Conservation (phyloP, 1,140 invertebrate genomes). For the Pectinophora gossypiella region DNA sequence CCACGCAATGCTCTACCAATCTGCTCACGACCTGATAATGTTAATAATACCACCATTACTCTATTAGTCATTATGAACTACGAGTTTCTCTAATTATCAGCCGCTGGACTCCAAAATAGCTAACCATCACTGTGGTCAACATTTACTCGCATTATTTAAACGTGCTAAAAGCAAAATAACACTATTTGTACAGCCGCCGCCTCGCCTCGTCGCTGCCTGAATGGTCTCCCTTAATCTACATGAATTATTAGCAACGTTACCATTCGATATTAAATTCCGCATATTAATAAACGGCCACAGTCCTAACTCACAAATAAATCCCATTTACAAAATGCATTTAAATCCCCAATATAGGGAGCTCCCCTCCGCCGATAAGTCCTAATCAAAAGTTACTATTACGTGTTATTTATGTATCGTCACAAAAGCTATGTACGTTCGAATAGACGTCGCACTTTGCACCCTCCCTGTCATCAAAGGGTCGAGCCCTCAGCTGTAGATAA, state of each 20-base stretch:
- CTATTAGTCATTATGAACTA: too few relatives aligned
- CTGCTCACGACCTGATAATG: too few relatives aligned
- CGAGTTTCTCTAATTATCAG: too few relatives aligned
- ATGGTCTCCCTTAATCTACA: slow-evolving; percentile 2
- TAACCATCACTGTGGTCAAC: too few relatives aligned
- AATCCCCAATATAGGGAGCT: slow-evolving; percentile 27
- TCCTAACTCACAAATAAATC: slow-evolving; percentile 42
- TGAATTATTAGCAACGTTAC: slow-evolving; percentile 1
- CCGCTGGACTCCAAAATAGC: too few relatives aligned
- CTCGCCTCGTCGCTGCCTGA: too few relatives aligned
- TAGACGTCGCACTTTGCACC: slow-evolving; percentile 21
- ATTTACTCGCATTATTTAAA: too few relatives aligned
- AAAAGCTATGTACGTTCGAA: background rate
- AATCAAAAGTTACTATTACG: slow-evolving; percentile 62
- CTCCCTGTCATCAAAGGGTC: slow-evolving; percentile 26
- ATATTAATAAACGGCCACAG: slow-evolving; percentile 1
- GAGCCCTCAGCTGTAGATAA: slow-evolving; percentile 30
- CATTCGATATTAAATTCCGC: slow-evolving; percentile 3
- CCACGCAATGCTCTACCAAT: too few relatives aligned
- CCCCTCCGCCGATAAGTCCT: slow-evolving; percentile 25
- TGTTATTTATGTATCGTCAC: slow-evolving; percentile 32
- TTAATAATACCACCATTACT: too few relatives aligned
- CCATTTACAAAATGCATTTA: slow-evolving; percentile 48
- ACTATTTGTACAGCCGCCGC: too few relatives aligned
- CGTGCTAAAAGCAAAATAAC: too few relatives aligned